Percentiles rank a stretch among this genome's conserved stretches.
These are phyloP conservation scores for Eolophus roseicapilla DNA, from an alignment of 2,113 vertebrate genomes.

Conservation along the genomic window DNA sequence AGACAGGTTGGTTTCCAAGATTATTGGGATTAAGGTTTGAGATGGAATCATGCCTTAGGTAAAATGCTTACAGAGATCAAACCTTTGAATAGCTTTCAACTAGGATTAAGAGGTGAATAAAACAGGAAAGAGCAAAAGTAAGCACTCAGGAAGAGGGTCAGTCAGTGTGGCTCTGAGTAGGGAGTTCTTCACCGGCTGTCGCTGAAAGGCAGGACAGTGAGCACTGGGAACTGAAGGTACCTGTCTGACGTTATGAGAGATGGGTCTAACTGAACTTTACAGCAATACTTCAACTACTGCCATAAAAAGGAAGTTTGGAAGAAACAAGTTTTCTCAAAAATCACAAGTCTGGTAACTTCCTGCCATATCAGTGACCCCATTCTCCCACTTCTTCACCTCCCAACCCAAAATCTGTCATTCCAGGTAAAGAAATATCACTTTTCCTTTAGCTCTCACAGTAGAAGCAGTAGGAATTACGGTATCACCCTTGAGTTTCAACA, in stretches of 20 bases:
- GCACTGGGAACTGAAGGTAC: neutral
- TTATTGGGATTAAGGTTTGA: slow-evolving; percentile 51
- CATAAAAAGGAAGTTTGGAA: neutral
- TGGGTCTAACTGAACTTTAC: neutral
- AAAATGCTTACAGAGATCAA: slow-evolving; percentile 32
- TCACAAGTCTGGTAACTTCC: neutral
- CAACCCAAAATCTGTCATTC: neutral
- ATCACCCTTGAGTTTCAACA: neutral
- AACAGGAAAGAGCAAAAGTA: slow-evolving; percentile 39
- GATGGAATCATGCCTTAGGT: slow-evolving; percentile 49
- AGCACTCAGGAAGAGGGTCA: neutral
- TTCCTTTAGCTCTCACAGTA: neutral
- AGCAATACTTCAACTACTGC: neutral
- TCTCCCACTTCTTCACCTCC: neutral
- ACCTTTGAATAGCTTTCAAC: slow-evolving; percentile 47
- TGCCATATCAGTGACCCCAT: neutral
- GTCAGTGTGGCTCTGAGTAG: neutral
- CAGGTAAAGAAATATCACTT: neutral
- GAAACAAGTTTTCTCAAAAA: neutral
- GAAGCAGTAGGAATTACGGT: neutral
- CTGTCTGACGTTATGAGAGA: fast-evolving
- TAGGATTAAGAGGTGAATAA: slow-evolving; percentile 38
- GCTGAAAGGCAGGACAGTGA: neutral
- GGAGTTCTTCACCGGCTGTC: fast-evolving
- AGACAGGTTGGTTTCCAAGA: neutral